Percentiles rank a stretch among this genome's conserved stretches.
phyloP scores from a whole-genome alignment of 2,888 invertebrate species.

The Fissipunctia ypsillon region DNA sequence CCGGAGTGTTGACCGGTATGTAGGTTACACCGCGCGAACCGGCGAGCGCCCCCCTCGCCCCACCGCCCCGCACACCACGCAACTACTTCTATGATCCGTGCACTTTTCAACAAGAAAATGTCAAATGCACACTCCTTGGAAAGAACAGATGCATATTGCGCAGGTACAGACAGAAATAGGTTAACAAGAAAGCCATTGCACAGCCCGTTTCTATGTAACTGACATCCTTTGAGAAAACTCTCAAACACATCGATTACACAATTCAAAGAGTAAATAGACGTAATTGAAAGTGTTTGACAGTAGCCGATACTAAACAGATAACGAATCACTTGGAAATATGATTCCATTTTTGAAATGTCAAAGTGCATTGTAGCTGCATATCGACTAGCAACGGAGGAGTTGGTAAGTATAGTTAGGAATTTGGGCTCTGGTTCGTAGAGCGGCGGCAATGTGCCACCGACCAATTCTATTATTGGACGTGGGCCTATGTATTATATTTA shows the following conservation, averaged over 20 bases:
- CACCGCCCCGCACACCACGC: conserved; percentile 76
- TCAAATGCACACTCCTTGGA: conserved; percentile 80
- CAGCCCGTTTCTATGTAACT: conserved; percentile 23
- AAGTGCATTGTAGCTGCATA: conserved; percentile 68
- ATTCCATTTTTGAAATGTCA: conserved; percentile 66
- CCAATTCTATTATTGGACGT: conserved; percentile 79
- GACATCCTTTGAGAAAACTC: conserved; percentile 19
- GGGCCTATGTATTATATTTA: conserved; percentile 84
- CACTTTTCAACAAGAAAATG: conserved; percentile 87
- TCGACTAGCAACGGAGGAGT: conserved; percentile 63
- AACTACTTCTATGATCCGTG: conserved; percentile 87
- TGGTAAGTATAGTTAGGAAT: conserved; percentile 66
- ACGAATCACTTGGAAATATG: conserved; percentile 15
- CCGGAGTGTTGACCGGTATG: conserved; percentile 91
- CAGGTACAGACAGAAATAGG: conserved; percentile 60
- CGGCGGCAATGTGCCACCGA: conserved; percentile 76
- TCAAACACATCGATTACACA: conserved; percentile 35
- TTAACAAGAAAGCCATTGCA: conserved; percentile 49
- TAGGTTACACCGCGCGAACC: conserved; percentile 89
- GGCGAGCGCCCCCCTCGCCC: conserved; percentile 74
- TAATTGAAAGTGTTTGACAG: conserved; percentile 31
- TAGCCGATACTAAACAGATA: conserved; percentile 18
- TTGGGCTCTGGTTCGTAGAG: conserved; percentile 69
- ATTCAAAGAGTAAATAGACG: conserved; percentile 25
- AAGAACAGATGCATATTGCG: conserved; percentile 42